Evolutionary conservation across 2,113 vertebrate genomes (phyloP).

Genomic region (Emydocephalus ijimae): DNA sequence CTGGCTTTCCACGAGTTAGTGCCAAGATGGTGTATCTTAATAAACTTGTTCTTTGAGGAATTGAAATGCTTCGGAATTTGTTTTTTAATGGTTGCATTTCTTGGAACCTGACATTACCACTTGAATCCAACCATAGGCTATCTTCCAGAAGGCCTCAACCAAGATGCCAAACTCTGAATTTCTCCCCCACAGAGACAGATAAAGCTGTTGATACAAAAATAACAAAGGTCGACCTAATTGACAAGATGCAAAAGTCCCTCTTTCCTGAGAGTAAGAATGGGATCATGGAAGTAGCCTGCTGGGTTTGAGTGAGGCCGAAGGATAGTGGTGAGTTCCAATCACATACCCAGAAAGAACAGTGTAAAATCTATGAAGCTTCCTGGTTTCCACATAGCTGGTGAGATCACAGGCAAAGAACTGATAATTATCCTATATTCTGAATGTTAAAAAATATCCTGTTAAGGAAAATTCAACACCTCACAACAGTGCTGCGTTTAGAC

Average conservation of each 20-base stretch:
- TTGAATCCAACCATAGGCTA: not conserved
- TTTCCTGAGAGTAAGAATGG: not conserved
- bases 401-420: not conserved
- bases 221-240: not conserved
- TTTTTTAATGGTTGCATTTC: too few species aligned
- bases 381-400: not conserved
- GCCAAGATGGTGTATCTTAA: too few species aligned
- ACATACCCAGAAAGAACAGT: rapidly evolving
- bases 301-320: not conserved
- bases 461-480: not conserved
- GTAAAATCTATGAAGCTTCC: not conserved
- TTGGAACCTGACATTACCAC: not conserved
- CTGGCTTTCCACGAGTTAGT: too few species aligned
- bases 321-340: too few species aligned
- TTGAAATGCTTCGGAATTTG: too few species aligned
- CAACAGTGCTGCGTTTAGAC: not conserved
- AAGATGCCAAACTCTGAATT: not conserved
- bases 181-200: not conserved
- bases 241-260: too few species aligned
- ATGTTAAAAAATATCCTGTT: not conserved
- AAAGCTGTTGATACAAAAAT: not conserved
- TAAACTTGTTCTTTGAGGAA: too few species aligned
- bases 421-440: not conserved
- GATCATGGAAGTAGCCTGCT: too few species aligned
- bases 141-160: not conserved